Evolutionary conservation across 1,140 invertebrate genomes (phyloP).

Genomic region (Euglossa dilemma): DNA sequence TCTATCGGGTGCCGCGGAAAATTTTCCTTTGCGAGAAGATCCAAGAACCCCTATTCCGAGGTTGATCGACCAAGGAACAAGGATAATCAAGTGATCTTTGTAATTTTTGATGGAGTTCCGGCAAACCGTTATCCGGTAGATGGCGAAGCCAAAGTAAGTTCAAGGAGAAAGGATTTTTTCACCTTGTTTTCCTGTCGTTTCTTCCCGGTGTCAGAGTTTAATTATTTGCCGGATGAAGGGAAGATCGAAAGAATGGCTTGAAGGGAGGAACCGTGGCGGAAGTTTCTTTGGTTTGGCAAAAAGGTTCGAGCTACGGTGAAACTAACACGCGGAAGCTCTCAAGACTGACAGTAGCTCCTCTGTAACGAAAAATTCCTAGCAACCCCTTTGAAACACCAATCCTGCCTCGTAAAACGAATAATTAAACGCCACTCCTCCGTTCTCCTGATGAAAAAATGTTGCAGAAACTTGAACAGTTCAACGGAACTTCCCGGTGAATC

Average conservation of each 20-base stretch:
- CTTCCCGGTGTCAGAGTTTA: background rate
- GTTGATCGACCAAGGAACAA: too few species aligned
- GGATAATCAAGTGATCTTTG: too few species aligned
- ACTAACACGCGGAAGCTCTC: slow-evolving; percentile 15
- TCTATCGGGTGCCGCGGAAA: too few species aligned
- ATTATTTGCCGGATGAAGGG: background rate
- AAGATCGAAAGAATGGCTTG: background rate
- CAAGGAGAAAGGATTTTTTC: too few species aligned
- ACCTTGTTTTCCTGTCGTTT: background rate
- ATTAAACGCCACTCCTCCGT: slow-evolving; percentile 20
- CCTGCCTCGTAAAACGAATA: slow-evolving; percentile 4
- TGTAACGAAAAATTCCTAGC: slow-evolving; percentile 22
- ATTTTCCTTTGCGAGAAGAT: too few species aligned
- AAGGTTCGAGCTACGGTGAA: slow-evolving; percentile 16
- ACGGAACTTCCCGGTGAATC: background rate
- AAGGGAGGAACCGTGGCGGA: slow-evolving; percentile 6
- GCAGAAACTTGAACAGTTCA: background rate
- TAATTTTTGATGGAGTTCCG: too few species aligned
- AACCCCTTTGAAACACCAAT: slow-evolving; percentile 22
- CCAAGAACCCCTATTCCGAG: too few species aligned
- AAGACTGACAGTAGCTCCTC: slow-evolving; percentile 7
- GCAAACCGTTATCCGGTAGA: too few species aligned
- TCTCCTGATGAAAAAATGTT: background rate
- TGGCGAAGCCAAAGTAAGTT: too few species aligned
- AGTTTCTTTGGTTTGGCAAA: slow-evolving; percentile 26